Evolutionary conservation across 2,888 invertebrate species (phyloP).

Genomic region (Apoderus coryli): DNA sequence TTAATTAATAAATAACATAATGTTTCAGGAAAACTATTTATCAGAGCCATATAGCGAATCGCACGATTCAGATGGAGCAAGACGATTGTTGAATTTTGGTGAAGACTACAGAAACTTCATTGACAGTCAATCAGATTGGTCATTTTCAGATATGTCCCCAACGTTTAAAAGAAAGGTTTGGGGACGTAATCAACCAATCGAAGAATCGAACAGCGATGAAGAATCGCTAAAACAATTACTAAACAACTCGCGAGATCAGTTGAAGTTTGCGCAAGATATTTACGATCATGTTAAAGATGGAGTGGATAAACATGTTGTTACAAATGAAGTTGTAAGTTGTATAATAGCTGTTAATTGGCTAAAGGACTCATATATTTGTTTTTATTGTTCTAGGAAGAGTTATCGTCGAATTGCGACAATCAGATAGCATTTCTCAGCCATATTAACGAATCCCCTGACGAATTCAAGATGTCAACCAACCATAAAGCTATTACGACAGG

Average conservation of each 20-base stretch:
- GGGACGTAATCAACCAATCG: conserved; percentile 13
- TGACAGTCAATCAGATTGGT: conserved; percentile 83
- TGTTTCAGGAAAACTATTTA: conserved; percentile 71
- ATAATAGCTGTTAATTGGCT: no score
- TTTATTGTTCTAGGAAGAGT: conserved; percentile 52
- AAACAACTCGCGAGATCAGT: conserved; percentile 27
- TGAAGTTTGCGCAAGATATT: conserved; percentile 26
- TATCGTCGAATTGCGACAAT: conserved; percentile 72
- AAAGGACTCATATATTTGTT: neutral
- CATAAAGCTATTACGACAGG: conserved; percentile 30
- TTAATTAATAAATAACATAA: no score
- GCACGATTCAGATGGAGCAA: conserved; percentile 72
- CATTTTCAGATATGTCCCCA: conserved; percentile 38
- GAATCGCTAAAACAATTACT: conserved; percentile 29
- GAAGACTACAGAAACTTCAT: conserved; percentile 83
- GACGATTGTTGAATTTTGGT: conserved; percentile 70
- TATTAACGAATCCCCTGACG: conserved; percentile 28
- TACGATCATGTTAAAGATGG: conserved; percentile 28
- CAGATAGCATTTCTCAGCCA: conserved; percentile 63
- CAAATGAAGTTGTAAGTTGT: conserved; percentile 29
- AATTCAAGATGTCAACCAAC: conserved; percentile 25
- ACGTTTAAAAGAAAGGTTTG: conserved; percentile 26
- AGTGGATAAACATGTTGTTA: conserved; percentile 25
- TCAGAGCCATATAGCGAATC: conserved; percentile 83
- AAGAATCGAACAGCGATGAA: conserved; percentile 29